Evolutionary conservation across 1,140 invertebrate genomes (phyloP).

Genomic region (Drosophila navojoa): DNA sequence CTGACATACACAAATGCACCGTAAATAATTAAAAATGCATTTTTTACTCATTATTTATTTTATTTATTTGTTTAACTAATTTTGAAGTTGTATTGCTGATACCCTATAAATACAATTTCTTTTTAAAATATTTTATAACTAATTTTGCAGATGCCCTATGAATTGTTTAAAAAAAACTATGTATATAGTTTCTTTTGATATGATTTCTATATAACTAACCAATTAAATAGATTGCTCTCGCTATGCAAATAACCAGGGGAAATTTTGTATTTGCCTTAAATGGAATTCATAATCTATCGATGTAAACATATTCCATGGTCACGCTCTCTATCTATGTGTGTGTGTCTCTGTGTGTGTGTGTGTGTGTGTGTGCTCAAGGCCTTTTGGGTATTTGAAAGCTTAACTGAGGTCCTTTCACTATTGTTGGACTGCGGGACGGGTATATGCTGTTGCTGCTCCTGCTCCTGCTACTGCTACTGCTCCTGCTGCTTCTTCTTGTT

Average conservation of each 20-base stretch:
- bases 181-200: too few relatives aligned
- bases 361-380: not conserved
- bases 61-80: too few relatives aligned
- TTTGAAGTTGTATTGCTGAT: not conserved
- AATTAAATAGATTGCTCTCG: not conserved
- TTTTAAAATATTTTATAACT: too few relatives aligned
- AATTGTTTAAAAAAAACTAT: too few relatives aligned
- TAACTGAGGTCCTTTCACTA: slow-evolving; percentile 6
- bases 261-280: not conserved
- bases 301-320: slow-evolving; percentile 5
- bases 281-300: slow-evolving; percentile 1
- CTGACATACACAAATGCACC: too few relatives aligned
- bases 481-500: not conserved
- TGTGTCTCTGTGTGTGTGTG: not conserved
- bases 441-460: not conserved
- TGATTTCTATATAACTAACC: not conserved
- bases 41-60: too few relatives aligned
- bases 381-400: slow-evolving; percentile 2
- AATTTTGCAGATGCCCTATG: too few relatives aligned
- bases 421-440: not conserved
- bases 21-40: too few relatives aligned
- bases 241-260: not conserved
- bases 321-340: not conserved
- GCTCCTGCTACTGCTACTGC: not conserved
- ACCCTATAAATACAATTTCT: not conserved